phyloP scores from a whole-genome alignment of 2,888 invertebrate genomes.

The Epirrita christyi region DNA sequence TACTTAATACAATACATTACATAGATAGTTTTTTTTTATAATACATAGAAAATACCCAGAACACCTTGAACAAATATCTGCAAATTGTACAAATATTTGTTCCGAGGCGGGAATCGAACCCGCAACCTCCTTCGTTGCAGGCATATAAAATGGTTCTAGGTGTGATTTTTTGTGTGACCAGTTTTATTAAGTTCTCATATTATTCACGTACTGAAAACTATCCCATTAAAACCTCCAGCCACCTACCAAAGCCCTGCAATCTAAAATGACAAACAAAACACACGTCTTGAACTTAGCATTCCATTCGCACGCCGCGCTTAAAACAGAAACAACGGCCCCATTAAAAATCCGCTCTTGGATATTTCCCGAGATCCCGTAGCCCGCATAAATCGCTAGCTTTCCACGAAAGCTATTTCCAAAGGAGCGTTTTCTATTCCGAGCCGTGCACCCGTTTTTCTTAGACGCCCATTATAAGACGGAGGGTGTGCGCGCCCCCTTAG shows the following conservation, averaged over 20 bases:
- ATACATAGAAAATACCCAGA: too few species aligned
- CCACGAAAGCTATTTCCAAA: slow-evolving; percentile 84
- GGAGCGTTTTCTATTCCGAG: slow-evolving; percentile 83
- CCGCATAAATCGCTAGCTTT: slow-evolving; percentile 82
- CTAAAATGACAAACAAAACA: slow-evolving; percentile 56
- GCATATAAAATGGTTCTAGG: too few species aligned
- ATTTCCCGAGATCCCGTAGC: slow-evolving; percentile 82
- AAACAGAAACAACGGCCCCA: slow-evolving; percentile 83
- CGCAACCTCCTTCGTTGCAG: too few species aligned
- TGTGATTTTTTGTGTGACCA: too few species aligned
- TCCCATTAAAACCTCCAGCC: background rate
- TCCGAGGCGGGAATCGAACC: too few species aligned
- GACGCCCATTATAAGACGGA: slow-evolving; percentile 79
- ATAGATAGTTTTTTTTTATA: too few species aligned
- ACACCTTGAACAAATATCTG: too few species aligned
- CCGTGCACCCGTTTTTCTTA: slow-evolving; percentile 84
- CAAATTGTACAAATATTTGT: too few species aligned
- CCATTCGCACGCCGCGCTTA: slow-evolving; percentile 81
- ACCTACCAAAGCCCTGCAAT: slow-evolving; percentile 11
- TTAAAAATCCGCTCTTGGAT: slow-evolving; percentile 84
- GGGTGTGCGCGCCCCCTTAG: slow-evolving; percentile 55
- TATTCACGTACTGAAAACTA: background rate
- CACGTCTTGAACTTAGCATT: slow-evolving; percentile 70
- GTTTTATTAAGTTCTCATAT: too few species aligned
- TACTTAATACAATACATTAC: too few species aligned